Evolutionary conservation across 2,113 vertebrate genomes (phyloP).

Genomic region (Chauna torquata): DNA sequence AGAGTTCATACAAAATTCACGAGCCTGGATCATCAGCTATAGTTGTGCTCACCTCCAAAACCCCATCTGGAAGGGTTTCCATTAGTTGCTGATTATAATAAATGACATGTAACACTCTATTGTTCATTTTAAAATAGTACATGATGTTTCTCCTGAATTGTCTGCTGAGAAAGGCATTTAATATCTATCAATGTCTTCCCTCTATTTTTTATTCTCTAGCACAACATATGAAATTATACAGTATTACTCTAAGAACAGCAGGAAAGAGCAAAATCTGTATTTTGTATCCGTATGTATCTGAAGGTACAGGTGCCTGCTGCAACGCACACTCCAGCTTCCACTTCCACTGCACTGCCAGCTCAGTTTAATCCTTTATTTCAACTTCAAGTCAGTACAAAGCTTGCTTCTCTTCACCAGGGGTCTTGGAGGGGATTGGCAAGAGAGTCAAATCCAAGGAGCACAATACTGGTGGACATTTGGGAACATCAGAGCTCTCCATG

Average conservation of each 20-base stretch:
- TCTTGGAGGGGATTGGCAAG: background rate
- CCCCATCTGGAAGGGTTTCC: slow-evolving; percentile 38
- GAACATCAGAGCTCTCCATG: rapidly evolving
- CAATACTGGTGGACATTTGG: background rate
- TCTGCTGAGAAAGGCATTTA: slow-evolving; percentile 48
- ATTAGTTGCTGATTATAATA: slow-evolving; percentile 63
- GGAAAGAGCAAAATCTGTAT: slow-evolving; percentile 5
- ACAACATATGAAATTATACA: slow-evolving; percentile 33
- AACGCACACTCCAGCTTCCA: background rate
- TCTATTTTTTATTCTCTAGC: slow-evolving; percentile 26
- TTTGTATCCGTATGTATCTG: no score
- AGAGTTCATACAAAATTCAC: slow-evolving; percentile 71
- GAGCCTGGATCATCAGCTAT: slow-evolving; percentile 41
- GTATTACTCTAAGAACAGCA: slow-evolving; percentile 27
- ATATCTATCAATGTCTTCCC: slow-evolving; percentile 35
- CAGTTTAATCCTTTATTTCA: background rate
- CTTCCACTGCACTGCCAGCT: background rate
- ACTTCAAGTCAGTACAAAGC: background rate
- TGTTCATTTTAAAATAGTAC: slow-evolving; percentile 60
- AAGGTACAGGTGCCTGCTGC: background rate
- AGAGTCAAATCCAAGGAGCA: background rate
- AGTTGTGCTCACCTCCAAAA: slow-evolving; percentile 13
- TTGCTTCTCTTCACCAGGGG: background rate
- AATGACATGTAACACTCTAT: slow-evolving; percentile 54
- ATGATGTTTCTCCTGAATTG: slow-evolving; percentile 37